Evolutionary conservation across 1,140 invertebrate species (phyloP).

Genomic region (Glomeris maerens): DNA sequence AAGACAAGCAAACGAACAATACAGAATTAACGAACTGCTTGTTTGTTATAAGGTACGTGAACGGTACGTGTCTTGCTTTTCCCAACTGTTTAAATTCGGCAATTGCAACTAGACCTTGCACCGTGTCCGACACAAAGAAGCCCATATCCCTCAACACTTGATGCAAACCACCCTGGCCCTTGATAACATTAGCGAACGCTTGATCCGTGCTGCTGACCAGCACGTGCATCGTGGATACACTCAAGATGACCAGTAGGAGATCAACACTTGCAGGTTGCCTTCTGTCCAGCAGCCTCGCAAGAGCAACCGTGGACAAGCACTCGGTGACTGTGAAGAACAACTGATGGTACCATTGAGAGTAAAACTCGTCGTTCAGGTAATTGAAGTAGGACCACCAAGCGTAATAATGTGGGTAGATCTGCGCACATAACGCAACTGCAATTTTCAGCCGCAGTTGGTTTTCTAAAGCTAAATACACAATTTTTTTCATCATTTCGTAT

Average conservation of each 20-base stretch:
- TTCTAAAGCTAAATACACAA: conserved; percentile 41
- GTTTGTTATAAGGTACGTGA: neutral
- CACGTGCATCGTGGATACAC: conserved; percentile 47
- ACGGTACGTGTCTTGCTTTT: neutral
- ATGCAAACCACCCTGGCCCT: conserved; percentile 49
- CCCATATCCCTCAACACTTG: conserved; percentile 51
- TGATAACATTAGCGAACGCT: conserved; percentile 55
- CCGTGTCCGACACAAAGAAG: conserved; percentile 56
- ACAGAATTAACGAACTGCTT: neutral
- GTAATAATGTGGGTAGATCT: conserved; percentile 67
- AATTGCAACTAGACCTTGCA: conserved; percentile 48
- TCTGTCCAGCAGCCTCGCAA: conserved; percentile 36
- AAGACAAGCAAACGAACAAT: neutral
- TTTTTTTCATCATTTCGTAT: conserved; percentile 54
- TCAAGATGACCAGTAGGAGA: conserved; percentile 40
- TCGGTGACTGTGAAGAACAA: conserved; percentile 57
- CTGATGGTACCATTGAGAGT: conserved; percentile 43
- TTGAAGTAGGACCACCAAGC: conserved; percentile 70
- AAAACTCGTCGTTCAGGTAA: conserved; percentile 72
- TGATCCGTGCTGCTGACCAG: conserved; percentile 57
- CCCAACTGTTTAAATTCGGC: conserved; percentile 27
- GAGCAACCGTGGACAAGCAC: conserved; percentile 47
- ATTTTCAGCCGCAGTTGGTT: conserved; percentile 47
- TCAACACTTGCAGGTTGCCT: conserved; percentile 42
- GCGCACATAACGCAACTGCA: conserved; percentile 50